Evolutionary conservation across 2,113 vertebrate species (phyloP).

Genomic region (Bostrychus sinensis): DNA sequence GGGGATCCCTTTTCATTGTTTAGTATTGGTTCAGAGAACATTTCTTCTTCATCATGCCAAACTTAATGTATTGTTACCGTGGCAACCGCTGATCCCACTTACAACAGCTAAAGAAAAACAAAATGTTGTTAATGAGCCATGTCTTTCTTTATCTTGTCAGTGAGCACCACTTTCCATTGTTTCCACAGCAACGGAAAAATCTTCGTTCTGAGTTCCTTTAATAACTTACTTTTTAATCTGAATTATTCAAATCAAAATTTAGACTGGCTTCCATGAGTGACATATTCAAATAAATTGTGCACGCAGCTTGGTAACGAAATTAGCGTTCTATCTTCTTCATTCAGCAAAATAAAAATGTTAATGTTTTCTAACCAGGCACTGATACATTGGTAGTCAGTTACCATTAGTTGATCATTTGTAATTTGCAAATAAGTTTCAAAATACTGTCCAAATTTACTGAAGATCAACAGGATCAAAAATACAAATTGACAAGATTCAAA

Average conservation of each 20-base stretch:
- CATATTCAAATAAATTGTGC: background rate
- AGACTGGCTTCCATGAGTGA: background rate
- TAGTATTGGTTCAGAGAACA: background rate
- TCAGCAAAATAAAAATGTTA: too few relatives aligned
- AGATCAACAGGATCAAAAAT: too few relatives aligned
- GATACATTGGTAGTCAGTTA: too few relatives aligned
- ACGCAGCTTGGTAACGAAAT: too few relatives aligned
- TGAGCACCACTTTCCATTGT: background rate
- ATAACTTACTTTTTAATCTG: background rate
- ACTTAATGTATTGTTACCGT: background rate
- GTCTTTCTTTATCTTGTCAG: constrained; percentile 7
- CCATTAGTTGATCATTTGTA: too few relatives aligned
- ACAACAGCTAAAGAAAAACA: constrained; percentile 5
- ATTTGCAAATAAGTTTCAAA: too few relatives aligned
- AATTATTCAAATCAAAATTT: background rate
- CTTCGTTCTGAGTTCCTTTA: background rate
- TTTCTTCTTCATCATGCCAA: background rate
- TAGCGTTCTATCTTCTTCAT: too few relatives aligned
- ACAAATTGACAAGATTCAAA: too few relatives aligned
- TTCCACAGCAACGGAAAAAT: background rate
- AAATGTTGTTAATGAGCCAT: constrained; percentile 4
- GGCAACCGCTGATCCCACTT: background rate
- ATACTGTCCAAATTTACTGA: too few relatives aligned
- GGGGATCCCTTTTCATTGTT: background rate
- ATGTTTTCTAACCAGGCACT: too few relatives aligned